A percentile compares a stretch with the other conserved stretches of the same genome.
phyloP scores from a whole-genome alignment of 2,113 vertebrate genomes.

The Gymnobelideus leadbeateri region DNA sequence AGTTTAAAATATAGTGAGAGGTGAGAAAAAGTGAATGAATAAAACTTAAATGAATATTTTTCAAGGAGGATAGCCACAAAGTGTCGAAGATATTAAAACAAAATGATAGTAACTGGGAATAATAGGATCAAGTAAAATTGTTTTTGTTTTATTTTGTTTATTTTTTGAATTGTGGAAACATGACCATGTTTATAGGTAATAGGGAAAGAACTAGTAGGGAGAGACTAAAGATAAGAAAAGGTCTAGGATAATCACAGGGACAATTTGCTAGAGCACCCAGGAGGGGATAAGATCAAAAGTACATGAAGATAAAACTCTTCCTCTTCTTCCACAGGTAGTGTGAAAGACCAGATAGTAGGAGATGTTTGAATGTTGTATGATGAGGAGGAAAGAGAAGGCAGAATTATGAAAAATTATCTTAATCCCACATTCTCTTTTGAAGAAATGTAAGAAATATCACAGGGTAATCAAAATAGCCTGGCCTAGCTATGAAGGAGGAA shows the following conservation, averaged over 20 bases:
- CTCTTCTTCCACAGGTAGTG: background rate
- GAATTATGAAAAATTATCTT: background rate
- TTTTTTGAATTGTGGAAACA: background rate
- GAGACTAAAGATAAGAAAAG: background rate
- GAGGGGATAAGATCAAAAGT: background rate
- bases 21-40: background rate
- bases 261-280: background rate
- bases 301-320: background rate
- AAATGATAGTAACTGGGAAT: background rate
- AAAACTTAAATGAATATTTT: background rate
- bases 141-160: background rate
- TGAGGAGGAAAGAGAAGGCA: background rate
- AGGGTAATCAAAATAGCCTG: background rate
- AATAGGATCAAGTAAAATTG: background rate
- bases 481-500: background rate
- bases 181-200: background rate
- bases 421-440: background rate
- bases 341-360: background rate
- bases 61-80: background rate
- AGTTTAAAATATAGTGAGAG: background rate
- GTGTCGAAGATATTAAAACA: background rate
- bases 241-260: too few relatives aligned
- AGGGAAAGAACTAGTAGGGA: background rate
- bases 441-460: background rate
- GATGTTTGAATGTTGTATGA: background rate